phyloP scores from a whole-genome alignment of 2,797 vertebrate genomes.

The Syndactyla subalaris region DNA sequence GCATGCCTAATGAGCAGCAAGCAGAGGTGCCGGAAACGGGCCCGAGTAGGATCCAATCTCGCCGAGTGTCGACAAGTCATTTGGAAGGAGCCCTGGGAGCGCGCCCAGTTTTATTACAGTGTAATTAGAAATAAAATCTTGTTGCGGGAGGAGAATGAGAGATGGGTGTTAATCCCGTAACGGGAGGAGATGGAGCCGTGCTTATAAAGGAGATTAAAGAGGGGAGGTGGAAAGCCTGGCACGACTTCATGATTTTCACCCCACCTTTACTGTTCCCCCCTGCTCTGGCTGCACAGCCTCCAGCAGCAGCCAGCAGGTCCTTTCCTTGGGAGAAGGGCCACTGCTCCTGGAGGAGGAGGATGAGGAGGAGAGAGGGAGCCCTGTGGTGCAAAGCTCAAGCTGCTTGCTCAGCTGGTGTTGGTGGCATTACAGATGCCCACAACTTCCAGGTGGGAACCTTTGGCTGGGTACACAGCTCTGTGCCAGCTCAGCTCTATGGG shows the following conservation, averaged over 20 bases:
- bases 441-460: not conserved
- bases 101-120: constrained; percentile 80
- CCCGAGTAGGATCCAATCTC: constrained; percentile 76
- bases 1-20: constrained; percentile 83
- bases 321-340: not conserved
- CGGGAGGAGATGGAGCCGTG: constrained; percentile 61
- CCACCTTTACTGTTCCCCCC: not conserved
- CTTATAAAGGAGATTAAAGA: constrained; percentile 63
- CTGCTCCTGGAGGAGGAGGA: not conserved
- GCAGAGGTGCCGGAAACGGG: constrained; percentile 76
- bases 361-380: not conserved
- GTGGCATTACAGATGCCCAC: not conserved
- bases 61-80: constrained; percentile 80
- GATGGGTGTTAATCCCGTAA: constrained; percentile 77
- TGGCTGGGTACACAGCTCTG: not conserved
- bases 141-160: constrained; percentile 78
- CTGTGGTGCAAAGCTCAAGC: not conserved
- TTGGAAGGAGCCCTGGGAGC: constrained; percentile 82
- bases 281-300: not conserved
- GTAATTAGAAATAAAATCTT: constrained; percentile 86
- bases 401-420: accelerated
- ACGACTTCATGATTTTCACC: not conserved
- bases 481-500: not conserved
- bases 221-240: constrained; percentile 16
- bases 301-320: not conserved